Evolutionary conservation across 2,888 invertebrate species (phyloP).

Genomic region (Drosophila leonis): DNA sequence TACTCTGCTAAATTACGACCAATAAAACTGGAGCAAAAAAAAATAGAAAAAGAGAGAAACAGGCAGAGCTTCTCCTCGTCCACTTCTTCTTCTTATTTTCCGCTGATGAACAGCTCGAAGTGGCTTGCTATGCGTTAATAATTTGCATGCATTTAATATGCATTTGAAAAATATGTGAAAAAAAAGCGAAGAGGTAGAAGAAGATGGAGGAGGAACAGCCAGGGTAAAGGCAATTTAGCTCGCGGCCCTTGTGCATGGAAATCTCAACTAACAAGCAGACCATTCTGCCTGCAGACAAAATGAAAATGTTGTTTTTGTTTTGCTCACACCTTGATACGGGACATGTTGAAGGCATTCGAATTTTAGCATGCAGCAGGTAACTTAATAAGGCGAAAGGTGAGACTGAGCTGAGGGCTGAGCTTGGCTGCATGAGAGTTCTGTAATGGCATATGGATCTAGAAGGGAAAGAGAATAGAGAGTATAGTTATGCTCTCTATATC

Average conservation of each 20-base stretch:
- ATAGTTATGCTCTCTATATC: neutral
- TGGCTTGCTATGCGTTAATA: conserved; percentile 56
- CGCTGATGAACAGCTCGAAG: conserved; percentile 6
- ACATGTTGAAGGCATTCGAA: neutral
- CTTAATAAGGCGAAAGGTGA: neutral
- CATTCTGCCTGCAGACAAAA: conserved; percentile 56
- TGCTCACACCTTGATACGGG: neutral
- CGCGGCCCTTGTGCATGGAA: conserved; percentile 57
- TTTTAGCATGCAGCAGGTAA: neutral
- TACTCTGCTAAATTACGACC: conserved; percentile 55
- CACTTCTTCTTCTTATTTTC: neutral
- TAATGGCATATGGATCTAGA: too few species aligned
- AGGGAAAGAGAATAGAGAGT: neutral
- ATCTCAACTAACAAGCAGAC: conserved; percentile 69
- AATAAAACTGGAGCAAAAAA: conserved; percentile 53
- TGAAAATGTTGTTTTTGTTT: conserved; percentile 30
- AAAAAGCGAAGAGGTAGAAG: neutral
- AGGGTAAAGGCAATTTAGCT: conserved; percentile 58
- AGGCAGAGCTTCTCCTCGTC: neutral
- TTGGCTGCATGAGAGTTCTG: neutral
- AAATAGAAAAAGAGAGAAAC: neutral
- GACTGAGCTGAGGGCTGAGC: too few species aligned
- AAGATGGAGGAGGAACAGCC: conserved; percentile 28
- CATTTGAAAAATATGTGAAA: conserved; percentile 52
- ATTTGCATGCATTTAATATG: conserved; percentile 73